Base-by-base conservation (phyloP, 2,888 invertebrate genomes). In the Agriotes lineatus region DNA sequence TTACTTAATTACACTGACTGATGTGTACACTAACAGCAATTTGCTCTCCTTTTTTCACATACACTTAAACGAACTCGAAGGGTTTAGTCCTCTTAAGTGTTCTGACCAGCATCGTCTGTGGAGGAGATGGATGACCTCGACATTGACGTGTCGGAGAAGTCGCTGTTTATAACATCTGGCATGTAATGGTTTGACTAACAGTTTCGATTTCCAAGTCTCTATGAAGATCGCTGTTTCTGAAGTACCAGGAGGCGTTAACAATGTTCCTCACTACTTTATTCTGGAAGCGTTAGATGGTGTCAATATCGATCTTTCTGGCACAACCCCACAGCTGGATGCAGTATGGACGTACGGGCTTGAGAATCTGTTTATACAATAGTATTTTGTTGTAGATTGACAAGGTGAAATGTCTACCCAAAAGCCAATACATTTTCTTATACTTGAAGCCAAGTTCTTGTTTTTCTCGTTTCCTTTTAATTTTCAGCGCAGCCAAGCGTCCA, bases 251-350 rank as follows among this genome's bases (percentile, higher is more conserved):
- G 14, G 54, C 54, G 18, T 44, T 25, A 22, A 63, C 54, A 16
- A 63, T 68, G 42, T 39, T 63, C 44, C 63, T 54, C 12, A 52
- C 25, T 22, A 52, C 42, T 68, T 65, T 64, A 33, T 67, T 61
- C 37, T 68, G 57, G 18, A 62, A 57, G 1, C 56, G 33, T 19
- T 56, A 57, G 22, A 62, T 62, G 5, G 60, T 16, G 1, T 33
- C 19, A 30, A 52, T 52, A 18, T 67, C 37, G 22, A 12, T 39
- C 19, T 57, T 44, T 25, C 18, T 64, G 42, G 64, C 45, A 45
- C 56, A 57, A 42, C 45, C 57, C 56, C 54, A 64, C 10, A 66
- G 59, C 16, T 60, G 58, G 7, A 16, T 66, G 39, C 65, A 50
- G 52, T 69, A 18, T 52, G 52, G 25, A 37, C 63, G 63, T 48